Evolutionary conservation across 2,113 vertebrate genomes (phyloP).

Genomic region (Pandion haliaetus): DNA sequence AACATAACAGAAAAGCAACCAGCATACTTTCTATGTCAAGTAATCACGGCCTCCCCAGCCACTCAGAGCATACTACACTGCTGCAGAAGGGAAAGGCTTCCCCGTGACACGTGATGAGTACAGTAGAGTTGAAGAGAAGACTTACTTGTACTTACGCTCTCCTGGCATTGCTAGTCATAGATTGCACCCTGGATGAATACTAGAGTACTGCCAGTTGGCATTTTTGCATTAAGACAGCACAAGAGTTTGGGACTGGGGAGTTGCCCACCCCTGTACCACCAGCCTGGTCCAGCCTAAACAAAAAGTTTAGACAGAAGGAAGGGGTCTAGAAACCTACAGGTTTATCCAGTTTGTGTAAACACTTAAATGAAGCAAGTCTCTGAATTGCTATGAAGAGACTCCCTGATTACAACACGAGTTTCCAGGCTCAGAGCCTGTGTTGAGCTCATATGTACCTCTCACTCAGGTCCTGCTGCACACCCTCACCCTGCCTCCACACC

Average conservation of each 20-base stretch:
- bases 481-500: not conserved
- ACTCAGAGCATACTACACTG: not conserved
- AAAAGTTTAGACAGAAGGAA: not conserved
- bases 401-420: not conserved
- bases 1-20: not conserved
- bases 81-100: not conserved
- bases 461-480: not conserved
- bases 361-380: not conserved
- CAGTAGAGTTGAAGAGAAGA: not conserved
- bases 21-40: not conserved
- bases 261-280: not conserved
- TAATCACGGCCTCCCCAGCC: not conserved
- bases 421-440: not conserved
- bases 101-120: not conserved
- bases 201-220: not conserved
- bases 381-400: not conserved
- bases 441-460: fast-evolving
- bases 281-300: not conserved
- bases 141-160: not conserved
- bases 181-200: not conserved
- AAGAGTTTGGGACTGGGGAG: not conserved
- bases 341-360: not conserved
- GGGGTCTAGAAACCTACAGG: not conserved
- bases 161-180: not conserved
- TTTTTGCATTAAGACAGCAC: not conserved